phyloP scores from a whole-genome alignment of 2,797 vertebrate genomes.

The Choloepus didactylus region DNA sequence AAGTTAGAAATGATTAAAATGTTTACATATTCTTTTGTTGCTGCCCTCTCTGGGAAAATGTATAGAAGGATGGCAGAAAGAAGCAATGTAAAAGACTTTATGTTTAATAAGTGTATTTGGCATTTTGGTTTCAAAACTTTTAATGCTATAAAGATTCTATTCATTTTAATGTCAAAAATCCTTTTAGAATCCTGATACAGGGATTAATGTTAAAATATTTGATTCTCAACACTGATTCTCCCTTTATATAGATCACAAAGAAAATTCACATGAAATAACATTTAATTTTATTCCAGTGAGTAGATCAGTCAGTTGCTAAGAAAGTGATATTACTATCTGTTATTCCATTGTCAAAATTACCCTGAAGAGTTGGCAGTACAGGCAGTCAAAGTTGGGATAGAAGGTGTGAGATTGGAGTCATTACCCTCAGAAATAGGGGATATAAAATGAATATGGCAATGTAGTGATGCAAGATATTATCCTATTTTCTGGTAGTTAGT shows the following conservation, averaged over 20 bases:
- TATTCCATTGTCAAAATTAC: background rate
- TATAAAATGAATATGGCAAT: background rate
- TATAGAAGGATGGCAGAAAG: background rate
- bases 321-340: background rate
- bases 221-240: background rate
- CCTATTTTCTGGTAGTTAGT: background rate
- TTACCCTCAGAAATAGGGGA: background rate
- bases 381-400: background rate
- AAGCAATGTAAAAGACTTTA: background rate
- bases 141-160: background rate
- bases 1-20: constrained; percentile 70
- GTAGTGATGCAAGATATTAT: background rate
- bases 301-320: background rate
- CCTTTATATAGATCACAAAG: background rate
- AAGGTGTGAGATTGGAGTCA: background rate
- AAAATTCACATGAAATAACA: background rate
- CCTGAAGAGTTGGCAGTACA: background rate
- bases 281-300: background rate
- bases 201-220: background rate
- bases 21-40: constrained; percentile 46
- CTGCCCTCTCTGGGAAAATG: background rate
- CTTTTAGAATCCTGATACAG: background rate
- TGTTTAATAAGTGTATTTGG: background rate
- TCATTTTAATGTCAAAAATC: constrained; percentile 29
- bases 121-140: constrained; percentile 30